Conservation (phyloP, 1,140 invertebrate species). For the Luehdorfia chinensis region DNA sequence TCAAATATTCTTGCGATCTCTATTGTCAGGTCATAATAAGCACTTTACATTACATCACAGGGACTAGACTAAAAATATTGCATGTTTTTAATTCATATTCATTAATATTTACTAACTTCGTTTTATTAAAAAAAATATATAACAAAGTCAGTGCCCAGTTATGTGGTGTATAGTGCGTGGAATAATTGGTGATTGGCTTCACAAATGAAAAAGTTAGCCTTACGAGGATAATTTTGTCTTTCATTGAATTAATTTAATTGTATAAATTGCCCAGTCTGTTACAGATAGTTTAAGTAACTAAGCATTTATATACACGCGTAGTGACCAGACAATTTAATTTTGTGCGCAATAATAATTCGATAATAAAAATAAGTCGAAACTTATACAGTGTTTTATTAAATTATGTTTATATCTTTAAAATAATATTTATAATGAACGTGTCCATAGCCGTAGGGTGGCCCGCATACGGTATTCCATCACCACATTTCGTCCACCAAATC, state of each 20-base stretch:
- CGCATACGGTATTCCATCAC: too few relatives aligned
- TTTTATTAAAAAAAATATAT: not conserved
- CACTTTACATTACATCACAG: conserved; percentile 5
- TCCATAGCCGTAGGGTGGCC: too few relatives aligned
- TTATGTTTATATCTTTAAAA: conserved; percentile 13
- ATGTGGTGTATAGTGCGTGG: conserved; percentile 4
- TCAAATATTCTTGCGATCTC: not conserved
- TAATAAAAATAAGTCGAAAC: conserved; percentile 58
- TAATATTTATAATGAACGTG: too few relatives aligned
- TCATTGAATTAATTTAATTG: conserved; percentile 26
- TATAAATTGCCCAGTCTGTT: conserved; percentile 45
- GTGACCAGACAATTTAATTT: conserved; percentile 65
- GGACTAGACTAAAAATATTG: not conserved
- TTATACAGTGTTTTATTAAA: conserved; percentile 35
- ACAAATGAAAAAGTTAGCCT: conserved; percentile 26
- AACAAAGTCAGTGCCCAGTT: conserved; percentile 2
- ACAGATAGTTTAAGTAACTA: conserved; percentile 45
- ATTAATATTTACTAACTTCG: not conserved
- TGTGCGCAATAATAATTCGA: conserved; percentile 58
- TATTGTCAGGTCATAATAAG: not conserved
- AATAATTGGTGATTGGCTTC: conserved; percentile 13
- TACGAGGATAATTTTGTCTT: conserved; percentile 24
- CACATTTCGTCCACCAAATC: too few relatives aligned
- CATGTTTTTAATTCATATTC: too few relatives aligned
- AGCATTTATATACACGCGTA: conserved; percentile 63